These are phyloP conservation scores for Scaptomyza tumidula DNA, from an alignment of 2,888 invertebrate genomes.

Conservation along the genomic window DNA sequence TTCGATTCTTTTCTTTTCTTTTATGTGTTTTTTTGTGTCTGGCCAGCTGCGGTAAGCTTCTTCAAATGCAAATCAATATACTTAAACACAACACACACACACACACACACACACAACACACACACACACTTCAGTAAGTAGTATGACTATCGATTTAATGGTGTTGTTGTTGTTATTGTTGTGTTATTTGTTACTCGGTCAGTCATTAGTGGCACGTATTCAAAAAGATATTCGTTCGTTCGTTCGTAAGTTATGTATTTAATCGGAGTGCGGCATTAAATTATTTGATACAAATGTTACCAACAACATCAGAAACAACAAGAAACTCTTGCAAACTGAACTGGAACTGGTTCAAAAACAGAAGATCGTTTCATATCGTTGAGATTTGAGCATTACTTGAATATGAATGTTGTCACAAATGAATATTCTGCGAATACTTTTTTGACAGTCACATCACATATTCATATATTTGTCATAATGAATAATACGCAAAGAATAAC, in stretches of 20 bases:
- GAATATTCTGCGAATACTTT: conserved; percentile 6
- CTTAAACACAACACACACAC: conserved; percentile 16
- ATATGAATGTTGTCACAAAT: not conserved
- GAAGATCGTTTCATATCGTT: not conserved
- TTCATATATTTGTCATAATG: conserved; percentile 1
- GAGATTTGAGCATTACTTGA: conserved; percentile 5
- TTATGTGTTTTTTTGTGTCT: conserved; percentile 4
- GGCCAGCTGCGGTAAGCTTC: conserved; percentile 31
- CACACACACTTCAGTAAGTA: conserved; percentile 10
- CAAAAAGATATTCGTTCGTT: no score
- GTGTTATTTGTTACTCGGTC: conserved; percentile 11
- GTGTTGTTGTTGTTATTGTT: not conserved
- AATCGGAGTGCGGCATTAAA: conserved; percentile 12
- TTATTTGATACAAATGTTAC: conserved; percentile 18
- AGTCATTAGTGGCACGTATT: conserved; percentile 31
- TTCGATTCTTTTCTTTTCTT: not conserved
- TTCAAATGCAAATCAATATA: conserved; percentile 64
- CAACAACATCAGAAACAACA: not conserved
- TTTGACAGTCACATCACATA: conserved; percentile 7
- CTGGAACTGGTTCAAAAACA: conserved; percentile 31
- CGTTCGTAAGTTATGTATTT: conserved; percentile 34
- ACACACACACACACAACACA: conserved; percentile 6
- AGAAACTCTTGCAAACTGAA: conserved; percentile 6
- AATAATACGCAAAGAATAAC: not conserved
- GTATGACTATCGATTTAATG: conserved; percentile 36